Percentiles rank a stretch among this genome's conserved stretches.
Evolutionary conservation across 2,797 vertebrate genomes (phyloP).

Genomic region (Dendrocincla fuliginosa): DNA sequence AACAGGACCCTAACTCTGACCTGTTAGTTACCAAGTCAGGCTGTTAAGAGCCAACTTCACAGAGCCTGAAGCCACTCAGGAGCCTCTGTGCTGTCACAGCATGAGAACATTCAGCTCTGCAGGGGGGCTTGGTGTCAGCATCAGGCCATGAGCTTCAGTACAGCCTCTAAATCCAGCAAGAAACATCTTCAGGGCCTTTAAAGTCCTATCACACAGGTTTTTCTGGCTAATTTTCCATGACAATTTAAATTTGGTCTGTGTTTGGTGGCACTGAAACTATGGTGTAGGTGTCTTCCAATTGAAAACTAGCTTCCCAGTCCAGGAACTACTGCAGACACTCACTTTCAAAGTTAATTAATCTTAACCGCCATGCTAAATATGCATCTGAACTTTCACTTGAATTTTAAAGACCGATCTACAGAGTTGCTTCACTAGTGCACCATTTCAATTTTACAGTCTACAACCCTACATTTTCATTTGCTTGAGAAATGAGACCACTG

Average conservation of each 20-base stretch:
- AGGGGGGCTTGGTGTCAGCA: neutral
- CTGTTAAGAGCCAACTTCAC: neutral
- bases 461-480: conserved; percentile 21
- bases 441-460: neutral
- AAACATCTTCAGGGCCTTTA: neutral
- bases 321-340: neutral
- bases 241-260: neutral
- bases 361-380: neutral
- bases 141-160: neutral
- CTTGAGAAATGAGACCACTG: conserved; percentile 22
- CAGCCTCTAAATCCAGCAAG: neutral
- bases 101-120: neutral
- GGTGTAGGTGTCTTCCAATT: neutral
- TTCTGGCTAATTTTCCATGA: neutral
- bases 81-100: rapidly evolving
- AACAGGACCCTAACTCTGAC: neutral
- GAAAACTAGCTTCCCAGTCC: neutral
- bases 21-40: neutral
- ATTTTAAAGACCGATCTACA: neutral
- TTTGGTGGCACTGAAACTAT: neutral
- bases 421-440: neutral
- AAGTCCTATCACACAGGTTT: neutral
- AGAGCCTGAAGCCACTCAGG: neutral
- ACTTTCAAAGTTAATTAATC: neutral
- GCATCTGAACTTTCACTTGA: neutral